Evolutionary conservation across 2,113 vertebrate genomes (phyloP), one percentile per base, ranked within the genome.

Genomic region (Larimichthys polyactis): DNA sequence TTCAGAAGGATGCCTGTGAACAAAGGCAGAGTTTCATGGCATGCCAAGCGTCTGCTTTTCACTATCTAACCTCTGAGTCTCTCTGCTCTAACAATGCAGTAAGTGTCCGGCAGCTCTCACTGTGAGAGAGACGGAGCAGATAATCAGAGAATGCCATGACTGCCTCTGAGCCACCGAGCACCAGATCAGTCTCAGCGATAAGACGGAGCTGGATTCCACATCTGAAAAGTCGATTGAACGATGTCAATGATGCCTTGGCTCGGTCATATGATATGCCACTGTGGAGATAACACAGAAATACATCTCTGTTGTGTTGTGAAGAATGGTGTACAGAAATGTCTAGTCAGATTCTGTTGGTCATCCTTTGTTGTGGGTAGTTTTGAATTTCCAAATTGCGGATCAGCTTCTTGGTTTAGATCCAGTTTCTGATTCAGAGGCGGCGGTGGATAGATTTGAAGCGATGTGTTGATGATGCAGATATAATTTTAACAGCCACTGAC

Each of bases 161-260:
- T 64, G 75, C 74, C 27, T 84, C 74, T 22, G 63, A 81, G 75
- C 67, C 67, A 77, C 52, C 1, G 27, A 51, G 73, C 46, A 16
- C 17, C 70, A 75, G 90, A 92, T 94, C 67, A 59, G 40, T 72
- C 67, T 40, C 29, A 2, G 24, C 44, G 92, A 91, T 92, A 91
- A 91, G 36, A 66, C 44, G 1, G 15, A 59, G 59, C 29, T 3
- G 40, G 68, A 88, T 75, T 70, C 69, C 70, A 58, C 78, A 72
- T 82, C 2, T 48, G 60, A 84, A 27, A 78, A 89, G 84, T 81
- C 68, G 29, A n/a, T 58, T 58, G 59, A 82, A 44, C 52, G 75
- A 57, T 43, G 85, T 44, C 22, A 36, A n/a, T 43, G 71, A 69
- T 65, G 65, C 49, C 77, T 32, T 32, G 66, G 71, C 59, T 29